Evolutionary conservation across 2,888 invertebrate species (phyloP).

Genomic region (Chrysolina oricalcia): DNA sequence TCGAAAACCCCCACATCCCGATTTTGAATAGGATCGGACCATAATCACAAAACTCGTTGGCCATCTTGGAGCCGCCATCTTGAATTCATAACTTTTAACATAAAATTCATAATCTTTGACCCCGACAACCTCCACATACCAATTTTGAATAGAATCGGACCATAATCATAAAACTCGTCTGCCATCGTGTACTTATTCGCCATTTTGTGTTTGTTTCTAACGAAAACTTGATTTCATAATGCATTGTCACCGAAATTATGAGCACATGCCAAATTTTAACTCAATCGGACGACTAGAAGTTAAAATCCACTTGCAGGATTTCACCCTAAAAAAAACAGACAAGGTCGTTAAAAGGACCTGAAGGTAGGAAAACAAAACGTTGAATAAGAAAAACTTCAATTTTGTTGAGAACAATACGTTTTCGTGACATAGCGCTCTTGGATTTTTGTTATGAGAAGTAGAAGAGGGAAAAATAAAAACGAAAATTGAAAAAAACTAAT

Average conservation of each 20-base stretch:
- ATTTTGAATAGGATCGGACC: not conserved
- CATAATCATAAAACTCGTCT: not conserved
- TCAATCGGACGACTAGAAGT: not conserved
- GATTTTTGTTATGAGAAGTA: too few relatives aligned
- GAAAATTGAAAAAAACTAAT: too few relatives aligned
- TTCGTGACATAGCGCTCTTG: too few relatives aligned
- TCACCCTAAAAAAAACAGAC: too few relatives aligned
- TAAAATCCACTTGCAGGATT: too few relatives aligned
- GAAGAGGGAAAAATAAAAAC: too few relatives aligned
- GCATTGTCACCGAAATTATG: not conserved
- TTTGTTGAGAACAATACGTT: too few relatives aligned
- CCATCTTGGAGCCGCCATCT: not conserved
- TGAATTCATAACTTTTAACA: not conserved
- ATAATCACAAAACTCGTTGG: not conserved
- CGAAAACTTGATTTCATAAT: too few relatives aligned
- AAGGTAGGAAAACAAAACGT: too few relatives aligned
- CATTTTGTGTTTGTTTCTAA: not conserved
- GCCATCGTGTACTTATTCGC: not conserved
- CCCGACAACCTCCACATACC: not conserved
- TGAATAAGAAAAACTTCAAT: too few relatives aligned
- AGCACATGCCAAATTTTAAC: not conserved
- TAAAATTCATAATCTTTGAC: not conserved
- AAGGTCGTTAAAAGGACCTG: too few relatives aligned
- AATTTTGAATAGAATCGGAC: not conserved
- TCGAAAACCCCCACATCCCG: not conserved